Conservation (phyloP, 1,140 invertebrate genomes). For the Lepidostoma basale region DNA sequence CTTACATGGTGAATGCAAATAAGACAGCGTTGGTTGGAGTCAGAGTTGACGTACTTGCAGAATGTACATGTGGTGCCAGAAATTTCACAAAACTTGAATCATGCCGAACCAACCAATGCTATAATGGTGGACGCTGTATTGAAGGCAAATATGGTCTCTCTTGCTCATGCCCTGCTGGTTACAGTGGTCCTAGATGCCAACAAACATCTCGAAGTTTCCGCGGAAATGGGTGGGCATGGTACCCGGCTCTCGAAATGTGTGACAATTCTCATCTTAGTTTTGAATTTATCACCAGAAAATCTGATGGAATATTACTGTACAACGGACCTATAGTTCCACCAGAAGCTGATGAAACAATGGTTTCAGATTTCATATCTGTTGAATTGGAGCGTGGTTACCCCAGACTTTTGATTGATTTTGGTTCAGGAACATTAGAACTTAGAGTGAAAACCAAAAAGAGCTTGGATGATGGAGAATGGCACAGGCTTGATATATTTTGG, state of each 20-base stretch:
- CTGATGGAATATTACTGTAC: slow-evolving; percentile 92
- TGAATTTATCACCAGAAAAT: slow-evolving; percentile 91
- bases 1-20: slow-evolving; percentile 96
- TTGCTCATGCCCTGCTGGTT: slow-evolving; percentile 89
- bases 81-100: slow-evolving; percentile 90
- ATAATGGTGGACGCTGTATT: slow-evolving; percentile 92
- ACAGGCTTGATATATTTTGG: slow-evolving; percentile 94
- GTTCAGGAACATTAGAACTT: slow-evolving; percentile 89
- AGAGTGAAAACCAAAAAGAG: slow-evolving; percentile 85
- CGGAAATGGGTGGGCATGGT: slow-evolving; percentile 95
- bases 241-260: slow-evolving; percentile 93
- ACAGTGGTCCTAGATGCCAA: slow-evolving; percentile 94
- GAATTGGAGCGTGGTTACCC: slow-evolving; percentile 92
- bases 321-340: slow-evolving; percentile 95
- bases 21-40: slow-evolving; percentile 94
- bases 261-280: slow-evolving; percentile 92
- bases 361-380: slow-evolving; percentile 92
- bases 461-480: slow-evolving; percentile 95
- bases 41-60: slow-evolving; percentile 83
- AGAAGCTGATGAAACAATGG: slow-evolving; percentile 84
- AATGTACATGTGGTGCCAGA: slow-evolving; percentile 89
- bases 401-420: slow-evolving; percentile 90
- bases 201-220: slow-evolving; percentile 92
- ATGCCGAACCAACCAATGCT: slow-evolving; percentile 88
- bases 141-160: slow-evolving; percentile 85